Conservation (phyloP, 2,888 invertebrate species). For the Leistus spinibarbis region DNA sequence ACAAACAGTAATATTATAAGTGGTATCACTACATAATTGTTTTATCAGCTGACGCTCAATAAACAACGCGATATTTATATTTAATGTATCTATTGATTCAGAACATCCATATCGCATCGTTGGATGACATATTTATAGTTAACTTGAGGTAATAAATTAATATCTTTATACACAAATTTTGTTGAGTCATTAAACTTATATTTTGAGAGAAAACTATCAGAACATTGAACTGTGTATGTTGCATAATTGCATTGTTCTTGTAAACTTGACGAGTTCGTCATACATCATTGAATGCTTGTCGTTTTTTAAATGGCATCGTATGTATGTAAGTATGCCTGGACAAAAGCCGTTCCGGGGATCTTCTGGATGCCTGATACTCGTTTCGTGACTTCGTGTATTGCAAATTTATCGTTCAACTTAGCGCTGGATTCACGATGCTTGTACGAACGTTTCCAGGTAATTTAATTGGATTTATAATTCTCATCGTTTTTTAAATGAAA, state of each 20-base stretch:
- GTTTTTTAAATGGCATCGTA: neutral
- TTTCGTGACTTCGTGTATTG: neutral
- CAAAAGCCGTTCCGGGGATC: too few relatives aligned
- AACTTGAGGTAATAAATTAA: too few relatives aligned
- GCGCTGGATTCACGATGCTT: neutral
- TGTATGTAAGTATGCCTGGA: neutral
- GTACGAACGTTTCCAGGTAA: neutral
- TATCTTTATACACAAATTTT: too few relatives aligned
- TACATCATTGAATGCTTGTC: neutral
- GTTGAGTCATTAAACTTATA: too few relatives aligned
- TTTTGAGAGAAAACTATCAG: too few relatives aligned
- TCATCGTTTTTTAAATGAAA: neutral
- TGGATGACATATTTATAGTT: neutral
- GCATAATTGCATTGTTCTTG: neutral
- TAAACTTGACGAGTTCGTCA: neutral
- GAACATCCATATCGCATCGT: neutral
- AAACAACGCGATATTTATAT: neutral
- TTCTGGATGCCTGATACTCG: neutral
- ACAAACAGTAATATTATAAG: neutral
- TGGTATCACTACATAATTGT: neutral
- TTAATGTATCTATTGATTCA: neutral
- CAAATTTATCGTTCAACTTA: neutral
- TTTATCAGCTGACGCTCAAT: neutral
- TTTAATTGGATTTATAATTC: neutral
- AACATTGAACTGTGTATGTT: neutral